Percentiles rank a stretch among this genome's conserved stretches.
These are phyloP conservation scores for Meteorus sp. DNA, from an alignment of 1,140 invertebrate genomes.

Conservation along the genomic window DNA sequence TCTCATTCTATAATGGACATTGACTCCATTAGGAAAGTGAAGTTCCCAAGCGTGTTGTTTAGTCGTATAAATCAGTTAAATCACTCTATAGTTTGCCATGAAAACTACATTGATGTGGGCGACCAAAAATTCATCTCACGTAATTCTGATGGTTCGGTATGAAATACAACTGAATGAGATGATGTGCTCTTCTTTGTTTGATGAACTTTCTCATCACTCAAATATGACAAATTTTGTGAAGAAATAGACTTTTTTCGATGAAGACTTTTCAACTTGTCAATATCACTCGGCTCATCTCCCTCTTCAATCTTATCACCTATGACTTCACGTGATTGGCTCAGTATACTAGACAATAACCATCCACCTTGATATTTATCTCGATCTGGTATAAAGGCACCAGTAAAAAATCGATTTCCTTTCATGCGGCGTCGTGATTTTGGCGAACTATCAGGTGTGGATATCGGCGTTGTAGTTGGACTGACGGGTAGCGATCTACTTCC, in stretches of 20 bases:
- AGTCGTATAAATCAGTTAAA: too few species aligned
- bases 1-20: too few species aligned
- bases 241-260: slow-evolving; percentile 55
- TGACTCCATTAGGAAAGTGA: too few species aligned
- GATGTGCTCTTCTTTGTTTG: slow-evolving; percentile 6
- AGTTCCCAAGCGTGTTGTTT: too few species aligned
- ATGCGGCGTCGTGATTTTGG: slow-evolving; percentile 50
- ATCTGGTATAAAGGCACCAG: slow-evolving; percentile 50
- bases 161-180: slow-evolving; percentile 40
- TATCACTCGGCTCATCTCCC: slow-evolving; percentile 42
- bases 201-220: slow-evolving; percentile 48
- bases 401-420: slow-evolving; percentile 58
- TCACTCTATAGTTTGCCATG: too few species aligned
- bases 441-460: slow-evolving; percentile 62
- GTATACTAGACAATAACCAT: slow-evolving; percentile 60
- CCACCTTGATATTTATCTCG: slow-evolving; percentile 57
- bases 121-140: slow-evolving; percentile 85
- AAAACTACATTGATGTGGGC: slow-evolving; percentile 74
- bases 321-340: slow-evolving; percentile 52
- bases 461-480: slow-evolving; percentile 66
- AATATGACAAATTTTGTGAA: slow-evolving; percentile 57
- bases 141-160: slow-evolving; percentile 71
- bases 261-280: slow-evolving; percentile 33
- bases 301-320: slow-evolving; percentile 46
- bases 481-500: slow-evolving; percentile 72